Conservation (phyloP, 2,888 invertebrate species). For the Epinotia bilunana region DNA sequence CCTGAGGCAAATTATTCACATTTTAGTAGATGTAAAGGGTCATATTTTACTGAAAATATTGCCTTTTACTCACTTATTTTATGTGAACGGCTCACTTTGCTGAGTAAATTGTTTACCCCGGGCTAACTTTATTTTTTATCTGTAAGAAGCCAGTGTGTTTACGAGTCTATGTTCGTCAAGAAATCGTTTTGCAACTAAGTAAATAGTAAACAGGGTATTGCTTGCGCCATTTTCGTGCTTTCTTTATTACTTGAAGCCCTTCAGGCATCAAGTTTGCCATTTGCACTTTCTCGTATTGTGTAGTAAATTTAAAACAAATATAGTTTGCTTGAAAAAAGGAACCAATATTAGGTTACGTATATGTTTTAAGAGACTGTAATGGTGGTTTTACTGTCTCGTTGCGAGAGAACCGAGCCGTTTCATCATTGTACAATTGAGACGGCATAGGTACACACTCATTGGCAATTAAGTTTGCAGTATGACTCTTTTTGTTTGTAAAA, state of each 20-base stretch:
- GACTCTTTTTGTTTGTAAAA: not conserved
- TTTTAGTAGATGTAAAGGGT: constrained; percentile 43
- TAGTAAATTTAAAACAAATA: constrained; percentile 15
- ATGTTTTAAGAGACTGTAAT: not conserved
- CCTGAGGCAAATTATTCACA: constrained; percentile 59
- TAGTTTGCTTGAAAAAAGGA: constrained; percentile 2
- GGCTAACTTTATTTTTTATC: constrained; percentile 16
- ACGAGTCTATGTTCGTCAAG: constrained; percentile 19
- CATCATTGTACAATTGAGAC: not conserved
- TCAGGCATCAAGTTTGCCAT: constrained; percentile 6
- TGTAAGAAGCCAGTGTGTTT: constrained; percentile 24
- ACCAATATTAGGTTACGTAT: not conserved
- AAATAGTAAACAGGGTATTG: constrained; percentile 25
- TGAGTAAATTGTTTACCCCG: constrained; percentile 20
- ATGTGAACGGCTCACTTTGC: constrained; percentile 25
- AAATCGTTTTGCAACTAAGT: constrained; percentile 29
- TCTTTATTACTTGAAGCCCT: constrained; percentile 14
- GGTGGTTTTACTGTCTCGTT: not conserved
- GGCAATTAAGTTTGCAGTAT: not conserved
- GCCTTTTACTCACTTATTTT: constrained; percentile 42
- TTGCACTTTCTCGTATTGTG: constrained; percentile 14
- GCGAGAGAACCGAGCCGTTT: not conserved
- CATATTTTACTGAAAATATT: constrained; percentile 65
- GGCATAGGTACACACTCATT: not conserved
- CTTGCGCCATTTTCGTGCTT: constrained; percentile 14